A percentile compares a stretch with the other conserved stretches of the same genome.
These are phyloP conservation scores for Hofmannophila pseudospretella DNA, from an alignment of 2,888 invertebrate species.

Conservation along the genomic window DNA sequence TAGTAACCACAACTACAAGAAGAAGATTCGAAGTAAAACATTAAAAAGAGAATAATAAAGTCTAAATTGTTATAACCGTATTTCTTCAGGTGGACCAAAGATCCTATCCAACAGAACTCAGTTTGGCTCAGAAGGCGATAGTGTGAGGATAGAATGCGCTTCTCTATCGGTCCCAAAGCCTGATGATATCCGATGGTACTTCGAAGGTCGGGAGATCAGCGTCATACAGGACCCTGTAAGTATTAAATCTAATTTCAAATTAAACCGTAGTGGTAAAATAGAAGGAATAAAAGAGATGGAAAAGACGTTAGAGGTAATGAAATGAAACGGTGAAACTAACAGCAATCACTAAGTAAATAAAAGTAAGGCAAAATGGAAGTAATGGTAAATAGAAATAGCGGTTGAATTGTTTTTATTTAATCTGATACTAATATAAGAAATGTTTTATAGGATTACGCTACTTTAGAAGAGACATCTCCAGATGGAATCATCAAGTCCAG, in stretches of 20 bases:
- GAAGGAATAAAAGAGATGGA: neutral
- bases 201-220: conserved; percentile 88
- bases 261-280: neutral
- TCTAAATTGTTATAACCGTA: too few relatives aligned
- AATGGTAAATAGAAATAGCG: neutral
- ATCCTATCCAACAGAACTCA: conserved; percentile 90
- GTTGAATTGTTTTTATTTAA: neutral
- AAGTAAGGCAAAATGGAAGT: neutral
- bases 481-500: conserved; percentile 89
- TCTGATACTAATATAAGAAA: neutral
- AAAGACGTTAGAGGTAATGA: too few relatives aligned
- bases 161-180: conserved; percentile 93
- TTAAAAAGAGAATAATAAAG: too few relatives aligned
- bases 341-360: too few relatives aligned
- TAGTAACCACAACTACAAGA: too few relatives aligned
- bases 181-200: conserved; percentile 91
- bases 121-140: conserved; percentile 87
- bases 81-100: conserved; percentile 81
- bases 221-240: conserved; percentile 78
- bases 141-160: conserved; percentile 89
- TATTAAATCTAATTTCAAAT: conserved; percentile 4
- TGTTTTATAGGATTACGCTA: conserved; percentile 85
- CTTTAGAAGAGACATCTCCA: conserved; percentile 82
- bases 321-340: too few relatives aligned
- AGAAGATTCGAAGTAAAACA: too few relatives aligned